phyloP scores from a whole-genome alignment of 2,888 invertebrate species.

The Drosophila anomelani region DNA sequence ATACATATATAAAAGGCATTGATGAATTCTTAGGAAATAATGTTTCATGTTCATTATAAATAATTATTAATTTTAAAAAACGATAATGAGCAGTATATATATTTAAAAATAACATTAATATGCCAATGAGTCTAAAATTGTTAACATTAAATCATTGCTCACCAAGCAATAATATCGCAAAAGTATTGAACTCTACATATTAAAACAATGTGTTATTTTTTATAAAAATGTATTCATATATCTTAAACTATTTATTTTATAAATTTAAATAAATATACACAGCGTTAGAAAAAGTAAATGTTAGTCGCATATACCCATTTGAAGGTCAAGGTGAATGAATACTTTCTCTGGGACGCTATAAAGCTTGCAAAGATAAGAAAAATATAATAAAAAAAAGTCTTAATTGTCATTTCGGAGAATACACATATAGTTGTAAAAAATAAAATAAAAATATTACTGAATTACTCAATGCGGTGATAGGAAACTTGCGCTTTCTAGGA shows the following conservation, averaged over 20 bases:
- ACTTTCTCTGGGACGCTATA: background rate
- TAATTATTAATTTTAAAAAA: background rate
- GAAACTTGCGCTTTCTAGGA: conserved; percentile 2
- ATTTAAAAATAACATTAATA: background rate
- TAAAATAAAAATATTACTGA: background rate
- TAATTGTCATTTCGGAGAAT: background rate
- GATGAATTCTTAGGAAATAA: background rate
- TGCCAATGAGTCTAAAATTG: background rate
- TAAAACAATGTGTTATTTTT: too few relatives aligned
- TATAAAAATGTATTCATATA: too few relatives aligned
- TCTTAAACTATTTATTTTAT: too few relatives aligned
- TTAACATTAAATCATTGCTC: background rate
- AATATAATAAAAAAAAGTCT: background rate
- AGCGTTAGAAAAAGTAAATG: too few relatives aligned
- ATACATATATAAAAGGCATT: background rate
- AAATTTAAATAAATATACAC: too few relatives aligned
- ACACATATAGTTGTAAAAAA: background rate
- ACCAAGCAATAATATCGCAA: background rate
- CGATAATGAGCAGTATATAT: background rate
- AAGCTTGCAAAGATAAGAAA: background rate
- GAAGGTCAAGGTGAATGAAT: background rate
- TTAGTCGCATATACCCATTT: background rate
- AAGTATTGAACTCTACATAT: background rate
- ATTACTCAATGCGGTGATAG: background rate
- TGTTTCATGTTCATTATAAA: background rate